Conservation (phyloP, 2,113 vertebrate species). For the Athene noctua region DNA sequence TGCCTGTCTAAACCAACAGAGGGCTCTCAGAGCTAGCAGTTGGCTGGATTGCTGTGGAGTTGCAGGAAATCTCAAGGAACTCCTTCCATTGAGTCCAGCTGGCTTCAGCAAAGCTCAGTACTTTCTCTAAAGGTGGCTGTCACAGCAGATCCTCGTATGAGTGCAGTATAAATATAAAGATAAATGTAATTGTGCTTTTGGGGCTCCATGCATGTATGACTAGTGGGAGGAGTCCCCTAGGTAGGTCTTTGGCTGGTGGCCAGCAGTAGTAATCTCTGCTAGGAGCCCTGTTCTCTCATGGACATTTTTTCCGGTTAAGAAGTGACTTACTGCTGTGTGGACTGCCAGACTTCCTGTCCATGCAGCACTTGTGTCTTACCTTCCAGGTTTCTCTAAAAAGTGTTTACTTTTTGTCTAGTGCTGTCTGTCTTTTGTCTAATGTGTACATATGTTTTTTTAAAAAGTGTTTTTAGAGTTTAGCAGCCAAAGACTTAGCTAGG, state of each 20-base stretch:
- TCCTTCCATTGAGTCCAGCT: neutral
- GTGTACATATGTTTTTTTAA: neutral
- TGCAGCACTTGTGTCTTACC: neutral
- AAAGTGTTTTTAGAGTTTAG: conserved; percentile 52
- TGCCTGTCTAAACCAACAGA: neutral
- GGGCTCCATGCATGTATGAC: conserved; percentile 41
- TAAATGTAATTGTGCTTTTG: neutral
- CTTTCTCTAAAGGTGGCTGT: conserved; percentile 53
- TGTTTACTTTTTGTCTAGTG: neutral
- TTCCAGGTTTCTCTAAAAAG: neutral
- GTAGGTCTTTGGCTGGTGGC: conserved; percentile 44
- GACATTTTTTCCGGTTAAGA: neutral
- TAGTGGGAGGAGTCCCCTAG: conserved; percentile 12
- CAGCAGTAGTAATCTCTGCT: neutral
- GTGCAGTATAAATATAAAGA: neutral
- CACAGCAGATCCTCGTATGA: neutral
- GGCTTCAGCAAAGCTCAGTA: neutral
- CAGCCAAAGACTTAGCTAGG: conserved; percentile 56
- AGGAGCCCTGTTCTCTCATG: neutral
- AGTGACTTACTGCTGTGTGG: neutral
- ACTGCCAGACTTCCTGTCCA: neutral
- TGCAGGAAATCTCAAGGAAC: neutral
- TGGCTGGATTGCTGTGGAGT: neutral
- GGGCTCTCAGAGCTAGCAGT: neutral
- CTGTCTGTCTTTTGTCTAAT: conserved; percentile 23